Evolutionary conservation across 2,888 invertebrate genomes (phyloP).

Genomic region (Drosophila phalerata): DNA sequence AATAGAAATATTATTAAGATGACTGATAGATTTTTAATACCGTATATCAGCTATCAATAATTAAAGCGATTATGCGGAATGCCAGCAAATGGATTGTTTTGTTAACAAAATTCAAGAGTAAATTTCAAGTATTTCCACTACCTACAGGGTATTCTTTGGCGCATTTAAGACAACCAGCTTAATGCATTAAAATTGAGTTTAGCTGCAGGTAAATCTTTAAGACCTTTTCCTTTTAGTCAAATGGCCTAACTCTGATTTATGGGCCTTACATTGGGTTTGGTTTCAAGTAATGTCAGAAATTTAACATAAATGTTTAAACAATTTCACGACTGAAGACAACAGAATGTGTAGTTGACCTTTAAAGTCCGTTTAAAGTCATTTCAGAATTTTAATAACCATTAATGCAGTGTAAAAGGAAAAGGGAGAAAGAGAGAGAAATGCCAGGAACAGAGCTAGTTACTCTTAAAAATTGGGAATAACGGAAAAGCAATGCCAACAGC

Average conservation of each 20-base stretch:
- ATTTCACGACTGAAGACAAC: constrained; percentile 13
- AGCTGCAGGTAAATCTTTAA: constrained; percentile 18
- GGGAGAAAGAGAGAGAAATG: neutral
- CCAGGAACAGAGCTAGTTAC: constrained; percentile 37
- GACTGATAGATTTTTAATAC: constrained; percentile 6
- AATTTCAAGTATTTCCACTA: neutral
- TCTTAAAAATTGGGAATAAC: constrained; percentile 30
- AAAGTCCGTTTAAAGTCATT: constrained; percentile 28
- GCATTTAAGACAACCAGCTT: neutral
- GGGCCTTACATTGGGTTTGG: neutral
- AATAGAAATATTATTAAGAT: constrained; percentile 1
- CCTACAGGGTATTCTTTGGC: constrained; percentile 3
- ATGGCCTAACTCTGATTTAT: constrained; percentile 14
- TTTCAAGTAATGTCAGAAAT: constrained; percentile 6
- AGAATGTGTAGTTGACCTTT: constrained; percentile 26
- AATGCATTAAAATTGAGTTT: constrained; percentile 12
- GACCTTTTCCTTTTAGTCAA: constrained; percentile 3
- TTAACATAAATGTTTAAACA: constrained; percentile 28
- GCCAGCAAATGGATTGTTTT: neutral
- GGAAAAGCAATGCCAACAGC: constrained; percentile 46
- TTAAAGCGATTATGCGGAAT: neutral
- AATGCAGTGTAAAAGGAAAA: constrained; percentile 12
- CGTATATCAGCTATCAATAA: neutral
- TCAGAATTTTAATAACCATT: constrained; percentile 42
- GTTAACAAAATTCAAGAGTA: too few relatives aligned